A percentile compares a stretch with the other conserved stretches of the same genome.
These are phyloP conservation scores for Mycetomoellerius zeteki DNA, from an alignment of 1,140 invertebrate species.

Conservation along the genomic window DNA sequence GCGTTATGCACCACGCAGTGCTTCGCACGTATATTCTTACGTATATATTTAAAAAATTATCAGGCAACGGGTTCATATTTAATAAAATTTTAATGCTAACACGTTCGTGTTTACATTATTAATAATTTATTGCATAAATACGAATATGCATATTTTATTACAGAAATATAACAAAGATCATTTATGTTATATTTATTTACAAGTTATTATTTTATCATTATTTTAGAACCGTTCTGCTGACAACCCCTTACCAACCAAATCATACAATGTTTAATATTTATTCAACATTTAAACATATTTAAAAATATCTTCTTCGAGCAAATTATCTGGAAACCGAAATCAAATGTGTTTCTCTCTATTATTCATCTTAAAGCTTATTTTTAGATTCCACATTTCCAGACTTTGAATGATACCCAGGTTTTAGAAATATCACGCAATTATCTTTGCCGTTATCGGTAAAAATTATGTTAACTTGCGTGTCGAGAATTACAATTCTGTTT, in stretches of 20 bases:
- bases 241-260: neutral
- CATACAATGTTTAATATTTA: neutral
- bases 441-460: constrained; percentile 66
- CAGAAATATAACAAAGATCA: neutral
- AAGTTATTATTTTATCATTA: neutral
- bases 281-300: too few species aligned
- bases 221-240: neutral
- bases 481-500: constrained; percentile 77
- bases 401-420: neutral
- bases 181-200: neutral
- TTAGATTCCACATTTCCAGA: neutral
- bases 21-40: neutral
- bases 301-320: neutral
- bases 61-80: neutral
- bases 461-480: constrained; percentile 68
- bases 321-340: neutral
- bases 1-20: neutral
- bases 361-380: constrained; percentile 4
- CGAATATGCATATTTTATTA: neutral
- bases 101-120: neutral
- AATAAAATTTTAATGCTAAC: neutral
- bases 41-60: neutral
- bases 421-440: constrained; percentile 52
- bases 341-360: neutral
- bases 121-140: constrained; percentile 5